These are phyloP conservation scores for Haplochromis vanheusdeni DNA, from an alignment of 2,113 vertebrate species.

Conservation along the genomic window DNA sequence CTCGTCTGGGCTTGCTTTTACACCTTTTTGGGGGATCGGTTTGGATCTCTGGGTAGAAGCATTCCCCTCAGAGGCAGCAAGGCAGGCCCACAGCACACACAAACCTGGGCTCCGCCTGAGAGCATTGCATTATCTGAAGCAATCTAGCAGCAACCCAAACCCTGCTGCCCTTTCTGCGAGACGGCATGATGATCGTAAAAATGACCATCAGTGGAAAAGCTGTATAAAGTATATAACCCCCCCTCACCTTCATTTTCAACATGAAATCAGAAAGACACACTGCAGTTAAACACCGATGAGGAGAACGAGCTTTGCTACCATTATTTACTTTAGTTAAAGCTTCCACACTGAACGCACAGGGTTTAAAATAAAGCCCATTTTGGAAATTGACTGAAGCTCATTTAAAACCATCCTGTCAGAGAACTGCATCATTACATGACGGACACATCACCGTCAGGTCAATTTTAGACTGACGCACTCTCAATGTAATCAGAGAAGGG, in stretches of 20 bases:
- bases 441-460: background rate
- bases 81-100: background rate
- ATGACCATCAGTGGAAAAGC: slow-evolving; percentile 20
- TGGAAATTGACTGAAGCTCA: background rate
- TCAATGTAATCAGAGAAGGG: background rate
- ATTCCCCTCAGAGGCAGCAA: background rate
- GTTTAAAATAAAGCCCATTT: background rate
- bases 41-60: background rate
- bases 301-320: slow-evolving; percentile 13
- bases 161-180: slow-evolving; percentile 16
- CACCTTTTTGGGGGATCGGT: slow-evolving; percentile 29
- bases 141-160: slow-evolving; percentile 25
- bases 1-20: slow-evolving; percentile 29
- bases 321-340: slow-evolving; percentile 3
- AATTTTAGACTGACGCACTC: background rate
- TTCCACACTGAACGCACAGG: background rate
- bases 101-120: slow-evolving; percentile 22
- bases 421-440: background rate
- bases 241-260: background rate
- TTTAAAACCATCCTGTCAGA: background rate
- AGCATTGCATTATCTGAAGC: slow-evolving; percentile 45
- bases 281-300: slow-evolving; percentile 18
- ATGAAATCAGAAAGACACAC: background rate
- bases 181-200: slow-evolving; percentile 10
- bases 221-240: slow-evolving; percentile 19